phyloP scores from a whole-genome alignment of 2,797 vertebrate genomes.

The Gadopsis marmoratus region DNA sequence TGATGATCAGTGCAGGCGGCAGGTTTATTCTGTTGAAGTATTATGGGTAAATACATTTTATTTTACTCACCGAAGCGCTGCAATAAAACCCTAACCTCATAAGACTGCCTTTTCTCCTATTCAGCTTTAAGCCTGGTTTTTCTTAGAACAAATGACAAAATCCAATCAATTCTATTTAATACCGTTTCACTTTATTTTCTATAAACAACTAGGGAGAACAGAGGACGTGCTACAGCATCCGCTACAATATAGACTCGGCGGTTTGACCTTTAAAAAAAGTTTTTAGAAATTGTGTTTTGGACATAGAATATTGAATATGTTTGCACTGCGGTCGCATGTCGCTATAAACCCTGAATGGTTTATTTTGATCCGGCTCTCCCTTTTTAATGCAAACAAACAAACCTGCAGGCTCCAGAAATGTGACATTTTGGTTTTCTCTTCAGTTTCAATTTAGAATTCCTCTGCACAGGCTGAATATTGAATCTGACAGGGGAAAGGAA shows the following conservation, averaged over 20 bases:
- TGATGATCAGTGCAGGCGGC: neutral
- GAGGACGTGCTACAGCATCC: neutral
- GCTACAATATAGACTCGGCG: neutral
- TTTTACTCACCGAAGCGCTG: neutral
- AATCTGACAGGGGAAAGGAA: slow-evolving; percentile 13
- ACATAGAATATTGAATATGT: slow-evolving; percentile 35
- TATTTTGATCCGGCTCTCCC: slow-evolving; percentile 49
- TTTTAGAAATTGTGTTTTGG: slow-evolving; percentile 8
- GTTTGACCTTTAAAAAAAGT: slow-evolving; percentile 21
- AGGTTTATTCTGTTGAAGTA: neutral
- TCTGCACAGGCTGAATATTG: neutral
- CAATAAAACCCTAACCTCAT: neutral
- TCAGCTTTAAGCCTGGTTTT: neutral
- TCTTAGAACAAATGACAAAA: neutral
- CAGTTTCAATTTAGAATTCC: neutral
- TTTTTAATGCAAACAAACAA: slow-evolving; percentile 46
- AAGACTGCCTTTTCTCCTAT: neutral
- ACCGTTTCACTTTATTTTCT: slow-evolving; percentile 5
- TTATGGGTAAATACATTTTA: neutral
- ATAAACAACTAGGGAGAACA: neutral
- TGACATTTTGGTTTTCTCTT: slow-evolving; percentile 19
- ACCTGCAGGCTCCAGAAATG: slow-evolving; percentile 1
- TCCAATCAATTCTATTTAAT: neutral
- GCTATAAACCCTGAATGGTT: slow-evolving; percentile 43
- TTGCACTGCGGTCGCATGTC: slow-evolving; percentile 51